phyloP scores from a whole-genome alignment of 2,888 invertebrate genomes.

The Eupithecia centaureata region DNA sequence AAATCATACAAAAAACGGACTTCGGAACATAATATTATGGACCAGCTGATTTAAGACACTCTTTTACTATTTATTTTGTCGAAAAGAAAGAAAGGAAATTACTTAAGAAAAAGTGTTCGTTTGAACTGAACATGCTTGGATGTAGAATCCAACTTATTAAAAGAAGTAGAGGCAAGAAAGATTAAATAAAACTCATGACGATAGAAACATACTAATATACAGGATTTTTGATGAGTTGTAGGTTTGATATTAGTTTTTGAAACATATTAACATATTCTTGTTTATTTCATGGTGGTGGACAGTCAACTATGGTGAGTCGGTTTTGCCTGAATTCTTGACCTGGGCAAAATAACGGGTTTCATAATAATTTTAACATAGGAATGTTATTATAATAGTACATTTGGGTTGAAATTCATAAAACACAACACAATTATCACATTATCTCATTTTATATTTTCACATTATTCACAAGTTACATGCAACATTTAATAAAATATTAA shows the following conservation, averaged over 20 bases:
- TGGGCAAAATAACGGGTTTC: constrained; percentile 54
- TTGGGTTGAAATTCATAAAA: constrained; percentile 16
- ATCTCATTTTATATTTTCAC: constrained; percentile 7
- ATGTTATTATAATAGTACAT: constrained; percentile 11
- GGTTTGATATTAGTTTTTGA: constrained; percentile 3
- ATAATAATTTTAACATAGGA: constrained; percentile 24
- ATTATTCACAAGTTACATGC: neutral
- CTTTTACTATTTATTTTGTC: neutral
- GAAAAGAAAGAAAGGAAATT: too few species aligned
- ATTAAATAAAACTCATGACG: too few species aligned
- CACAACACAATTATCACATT: constrained; percentile 20
- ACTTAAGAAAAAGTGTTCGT: too few species aligned
- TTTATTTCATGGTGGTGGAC: constrained; percentile 83
- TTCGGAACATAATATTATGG: neutral
- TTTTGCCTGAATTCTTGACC: constrained; percentile 55
- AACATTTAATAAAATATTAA: neutral
- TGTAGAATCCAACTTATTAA: too few species aligned
- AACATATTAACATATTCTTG: constrained; percentile 44
- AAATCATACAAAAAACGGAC: neutral
- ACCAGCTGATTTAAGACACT: neutral
- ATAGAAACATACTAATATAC: too few species aligned
- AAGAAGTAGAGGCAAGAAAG: too few species aligned
- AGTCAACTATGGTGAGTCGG: constrained; percentile 74
- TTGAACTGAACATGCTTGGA: too few species aligned
- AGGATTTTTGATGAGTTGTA: constrained; percentile 1